Base-by-base conservation (phyloP, 2,797 vertebrate genomes). In the Protonibea diacanthus region DNA sequence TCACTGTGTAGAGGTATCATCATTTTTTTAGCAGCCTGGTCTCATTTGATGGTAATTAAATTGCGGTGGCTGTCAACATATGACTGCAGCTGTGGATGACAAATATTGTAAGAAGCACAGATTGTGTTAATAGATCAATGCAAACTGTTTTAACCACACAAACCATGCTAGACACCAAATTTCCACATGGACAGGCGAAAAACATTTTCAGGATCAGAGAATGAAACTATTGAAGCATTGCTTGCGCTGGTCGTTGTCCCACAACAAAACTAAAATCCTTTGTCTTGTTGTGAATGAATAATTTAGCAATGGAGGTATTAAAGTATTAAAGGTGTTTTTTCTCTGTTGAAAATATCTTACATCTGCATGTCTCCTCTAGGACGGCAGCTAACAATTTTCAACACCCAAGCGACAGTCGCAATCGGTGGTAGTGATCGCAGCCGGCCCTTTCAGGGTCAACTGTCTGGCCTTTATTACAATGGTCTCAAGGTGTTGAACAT, bases 371-470 rank as follows among this genome's bases (percentile, higher is more conserved):
- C 62, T 90, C 81, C 71, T 81, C 78, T 91, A 99, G 98, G 98
- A 89, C 98, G 98, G 69, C 97, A 98, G 95, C 92, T 99, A 92
- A 99, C 98, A 68, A 99, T 99, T 95, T 99, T 99, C 97, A 99
- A 99, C 96, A 99, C 98, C 90, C 98, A 99, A 94, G 98, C 98
- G 70, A 96, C 97, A 86, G 97, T 99, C 87, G 95, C 95, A 69
- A 97, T 99, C 29, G 98, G 98, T 48, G 98, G 98, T 83, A 96
- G 95, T 64, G 97, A 99, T 91, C 97, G 95, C 83, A 94, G 95
- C 52, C 95, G 98, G 80, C 97, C 97, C 38, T 99, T 98, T 92
- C 98, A 99, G 95, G 98, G 98, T 67, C 98, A 99, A 78, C 96
- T 99, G 53, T 98, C 98, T 44, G 98, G 98, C 77, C 97, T 99